Conservation (phyloP, 2,797 vertebrate species). For the Cuculus canorus region DNA sequence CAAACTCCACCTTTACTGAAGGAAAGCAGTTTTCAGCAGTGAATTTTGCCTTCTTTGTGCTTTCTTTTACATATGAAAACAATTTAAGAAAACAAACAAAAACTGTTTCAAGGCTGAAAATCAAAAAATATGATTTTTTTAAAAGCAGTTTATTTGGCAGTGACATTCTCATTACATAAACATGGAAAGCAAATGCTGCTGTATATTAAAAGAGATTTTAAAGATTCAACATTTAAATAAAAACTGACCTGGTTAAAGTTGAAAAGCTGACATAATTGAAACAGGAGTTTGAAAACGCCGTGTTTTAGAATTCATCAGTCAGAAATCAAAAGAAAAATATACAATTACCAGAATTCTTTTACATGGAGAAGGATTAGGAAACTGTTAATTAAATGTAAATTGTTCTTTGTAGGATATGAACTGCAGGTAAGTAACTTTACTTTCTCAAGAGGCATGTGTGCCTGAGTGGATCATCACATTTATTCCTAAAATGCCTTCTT, state of each 20-base stretch:
- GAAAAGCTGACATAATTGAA: background rate
- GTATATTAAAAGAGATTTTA: background rate
- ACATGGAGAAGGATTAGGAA: background rate
- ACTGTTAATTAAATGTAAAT: background rate
- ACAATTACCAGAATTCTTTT: background rate
- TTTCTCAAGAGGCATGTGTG: background rate
- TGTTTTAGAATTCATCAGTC: background rate
- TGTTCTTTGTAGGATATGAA: background rate
- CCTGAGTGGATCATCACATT: background rate
- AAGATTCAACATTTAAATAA: background rate
- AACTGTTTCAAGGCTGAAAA: conserved; percentile 33
- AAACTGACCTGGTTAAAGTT: conserved; percentile 20
- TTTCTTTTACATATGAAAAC: background rate
- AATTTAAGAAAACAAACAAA: background rate
- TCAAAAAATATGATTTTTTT: background rate
- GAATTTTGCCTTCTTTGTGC: background rate
- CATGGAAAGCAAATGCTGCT: conserved; percentile 26
- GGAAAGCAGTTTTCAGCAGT: background rate
- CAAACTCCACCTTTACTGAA: background rate
- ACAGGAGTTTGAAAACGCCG: background rate
- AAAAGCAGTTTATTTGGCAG: background rate
- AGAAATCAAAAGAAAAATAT: background rate
- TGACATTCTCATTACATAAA: conserved; percentile 12
- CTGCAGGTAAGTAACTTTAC: background rate
- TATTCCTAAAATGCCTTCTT: background rate